These are phyloP conservation scores for Penaeus japonicus DNA, from an alignment of 1,140 invertebrate species.

Conservation along the genomic window DNA sequence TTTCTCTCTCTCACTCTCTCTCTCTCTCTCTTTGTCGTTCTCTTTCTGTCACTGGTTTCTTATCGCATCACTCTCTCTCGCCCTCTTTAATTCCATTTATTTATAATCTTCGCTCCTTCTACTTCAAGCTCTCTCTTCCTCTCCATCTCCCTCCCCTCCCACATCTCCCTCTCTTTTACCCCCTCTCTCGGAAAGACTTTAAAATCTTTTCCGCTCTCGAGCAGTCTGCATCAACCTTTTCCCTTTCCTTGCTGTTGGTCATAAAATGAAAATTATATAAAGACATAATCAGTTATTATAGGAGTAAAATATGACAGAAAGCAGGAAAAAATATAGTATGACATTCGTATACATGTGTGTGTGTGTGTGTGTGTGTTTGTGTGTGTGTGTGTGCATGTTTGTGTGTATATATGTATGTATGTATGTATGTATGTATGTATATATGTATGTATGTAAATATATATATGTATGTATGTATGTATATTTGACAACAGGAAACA, in stretches of 20 bases:
- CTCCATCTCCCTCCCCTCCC: background rate
- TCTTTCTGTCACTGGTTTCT: no score
- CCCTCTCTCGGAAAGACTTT: background rate
- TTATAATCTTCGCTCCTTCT: no score
- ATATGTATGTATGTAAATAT: background rate
- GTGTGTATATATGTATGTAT: conserved; percentile 9
- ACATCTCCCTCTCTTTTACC: background rate
- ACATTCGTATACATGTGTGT: background rate
- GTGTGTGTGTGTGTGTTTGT: background rate
- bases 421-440: conserved; percentile 2
- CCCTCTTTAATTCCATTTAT: no score
- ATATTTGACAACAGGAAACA: background rate
- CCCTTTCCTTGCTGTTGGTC: background rate
- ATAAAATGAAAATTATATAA: background rate
- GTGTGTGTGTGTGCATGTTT: conserved; percentile 23
- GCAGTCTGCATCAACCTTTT: background rate
- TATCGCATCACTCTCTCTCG: no score
- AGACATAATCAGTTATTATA: no score
- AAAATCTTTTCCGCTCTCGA: background rate
- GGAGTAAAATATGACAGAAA: no score
- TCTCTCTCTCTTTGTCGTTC: no score
- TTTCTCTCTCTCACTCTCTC: no score
- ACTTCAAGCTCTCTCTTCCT: background rate
- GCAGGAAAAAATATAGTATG: background rate
- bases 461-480: background rate